Percentiles rank a stretch among this genome's conserved stretches.
Conservation (phyloP, 2,113 vertebrate genomes). For the Centropus bengalensis region DNA sequence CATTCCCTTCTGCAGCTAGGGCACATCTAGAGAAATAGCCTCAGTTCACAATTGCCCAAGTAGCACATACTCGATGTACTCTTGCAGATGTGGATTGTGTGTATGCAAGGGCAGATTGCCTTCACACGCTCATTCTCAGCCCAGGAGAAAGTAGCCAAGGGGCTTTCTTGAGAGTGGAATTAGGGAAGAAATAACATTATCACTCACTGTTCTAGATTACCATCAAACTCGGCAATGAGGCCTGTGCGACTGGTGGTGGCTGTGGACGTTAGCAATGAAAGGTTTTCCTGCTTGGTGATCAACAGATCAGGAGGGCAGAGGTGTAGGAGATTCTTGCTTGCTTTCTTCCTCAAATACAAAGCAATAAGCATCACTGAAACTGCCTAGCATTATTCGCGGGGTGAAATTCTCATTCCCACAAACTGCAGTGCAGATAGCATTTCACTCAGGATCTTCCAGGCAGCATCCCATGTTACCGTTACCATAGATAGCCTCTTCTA, state of each 20-base stretch:
- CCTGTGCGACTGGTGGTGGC: background rate
- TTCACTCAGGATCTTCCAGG: background rate
- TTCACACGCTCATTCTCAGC: background rate
- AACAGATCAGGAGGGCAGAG: background rate
- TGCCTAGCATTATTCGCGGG: background rate
- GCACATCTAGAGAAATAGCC: background rate
- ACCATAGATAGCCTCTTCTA: background rate
- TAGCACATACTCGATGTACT: background rate
- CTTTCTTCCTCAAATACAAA: background rate
- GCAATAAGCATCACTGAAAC: background rate
- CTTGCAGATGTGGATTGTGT: background rate
- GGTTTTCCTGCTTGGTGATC: background rate
- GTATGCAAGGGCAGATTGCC: background rate
- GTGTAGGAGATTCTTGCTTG: background rate
- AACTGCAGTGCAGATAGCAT: background rate
- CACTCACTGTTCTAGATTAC: background rate
- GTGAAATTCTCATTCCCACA: background rate
- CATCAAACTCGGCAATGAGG: background rate
- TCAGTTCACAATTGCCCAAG: background rate
- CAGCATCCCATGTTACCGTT: accelerated
- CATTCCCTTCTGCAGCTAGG: background rate
- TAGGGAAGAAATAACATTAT: background rate
- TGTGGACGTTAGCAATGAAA: background rate
- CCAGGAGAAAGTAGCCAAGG: background rate
- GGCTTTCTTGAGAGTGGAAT: background rate